Percentiles rank a stretch among this genome's conserved stretches.
These are phyloP conservation scores for Mesitornis unicolor DNA, from an alignment of 2,113 vertebrate species.

Conservation along the genomic window DNA sequence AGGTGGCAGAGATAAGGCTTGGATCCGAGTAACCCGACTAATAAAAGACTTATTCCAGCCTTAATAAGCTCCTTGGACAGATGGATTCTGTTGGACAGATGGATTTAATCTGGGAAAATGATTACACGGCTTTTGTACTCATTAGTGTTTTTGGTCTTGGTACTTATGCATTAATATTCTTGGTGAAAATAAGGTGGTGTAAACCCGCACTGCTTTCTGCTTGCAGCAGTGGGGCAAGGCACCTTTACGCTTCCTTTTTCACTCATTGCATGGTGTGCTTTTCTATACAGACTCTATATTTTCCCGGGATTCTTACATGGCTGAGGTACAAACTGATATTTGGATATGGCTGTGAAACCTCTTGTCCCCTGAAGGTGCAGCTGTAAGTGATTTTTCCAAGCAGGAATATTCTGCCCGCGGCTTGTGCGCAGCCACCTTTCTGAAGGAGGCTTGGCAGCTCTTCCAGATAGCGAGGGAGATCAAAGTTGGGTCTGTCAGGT, in stretches of 20 bases:
- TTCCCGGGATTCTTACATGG: background rate
- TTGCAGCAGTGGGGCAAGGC: background rate
- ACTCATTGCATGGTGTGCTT: background rate
- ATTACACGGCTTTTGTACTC: conserved; percentile 33
- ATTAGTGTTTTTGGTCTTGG: conserved; percentile 34
- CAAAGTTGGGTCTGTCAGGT: background rate
- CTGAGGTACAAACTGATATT: background rate
- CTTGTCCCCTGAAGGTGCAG: background rate
- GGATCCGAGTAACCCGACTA: conserved; percentile 41
- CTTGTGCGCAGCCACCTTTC: background rate
- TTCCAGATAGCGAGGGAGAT: background rate
- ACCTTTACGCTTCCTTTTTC: background rate
- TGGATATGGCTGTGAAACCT: background rate
- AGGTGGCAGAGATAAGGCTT: conserved; percentile 42
- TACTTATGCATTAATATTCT: conserved; percentile 19
- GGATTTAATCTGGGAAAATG: conserved; percentile 62
- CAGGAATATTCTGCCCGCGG: background rate
- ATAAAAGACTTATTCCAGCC: conserved; percentile 59
- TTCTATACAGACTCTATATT: rapidly evolving
- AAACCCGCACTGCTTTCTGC: background rate
- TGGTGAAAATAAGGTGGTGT: background rate
- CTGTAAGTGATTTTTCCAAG: background rate
- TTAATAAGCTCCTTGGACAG: conserved; percentile 66
- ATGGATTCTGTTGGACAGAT: conserved; percentile 64
- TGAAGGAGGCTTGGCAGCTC: background rate